Percentiles rank a stretch among this genome's conserved stretches.
These are phyloP conservation scores for Acyrthosiphon pisum DNA, from an alignment of 1,140 invertebrate genomes.

Conservation along the genomic window DNA sequence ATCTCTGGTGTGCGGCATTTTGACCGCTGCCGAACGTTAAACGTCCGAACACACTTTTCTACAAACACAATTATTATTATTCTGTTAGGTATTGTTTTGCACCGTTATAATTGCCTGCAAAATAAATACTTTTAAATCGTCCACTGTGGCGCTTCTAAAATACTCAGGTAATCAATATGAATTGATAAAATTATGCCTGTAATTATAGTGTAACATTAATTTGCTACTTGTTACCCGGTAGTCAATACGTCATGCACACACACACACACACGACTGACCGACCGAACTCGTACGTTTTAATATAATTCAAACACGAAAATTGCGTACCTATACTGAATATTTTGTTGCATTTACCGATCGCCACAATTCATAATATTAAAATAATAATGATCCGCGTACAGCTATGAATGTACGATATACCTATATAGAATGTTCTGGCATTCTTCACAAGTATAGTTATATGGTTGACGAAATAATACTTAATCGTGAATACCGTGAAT, in stretches of 20 bases:
- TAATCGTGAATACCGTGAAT: not conserved
- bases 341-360: not conserved
- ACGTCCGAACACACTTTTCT: not conserved
- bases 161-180: not conserved
- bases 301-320: not conserved
- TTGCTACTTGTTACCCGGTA: not conserved
- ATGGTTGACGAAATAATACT: not conserved
- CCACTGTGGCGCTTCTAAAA: not conserved
- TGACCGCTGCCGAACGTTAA: not conserved
- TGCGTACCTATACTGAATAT: not conserved
- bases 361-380: not conserved
- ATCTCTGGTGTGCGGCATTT: not conserved
- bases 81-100: not conserved
- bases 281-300: not conserved
- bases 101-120: not conserved
- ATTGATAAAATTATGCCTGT: not conserved
- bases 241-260: not conserved
- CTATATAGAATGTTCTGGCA: no score
- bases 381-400: not conserved
- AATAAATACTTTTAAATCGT: slow-evolving; percentile 35
- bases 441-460: no score
- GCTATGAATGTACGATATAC: no score
- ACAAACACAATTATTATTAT: slow-evolving; percentile 28
- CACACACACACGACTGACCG: no score
- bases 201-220: not conserved